phyloP scores from a whole-genome alignment of 2,888 invertebrate species.

The Andrena dorsata region DNA sequence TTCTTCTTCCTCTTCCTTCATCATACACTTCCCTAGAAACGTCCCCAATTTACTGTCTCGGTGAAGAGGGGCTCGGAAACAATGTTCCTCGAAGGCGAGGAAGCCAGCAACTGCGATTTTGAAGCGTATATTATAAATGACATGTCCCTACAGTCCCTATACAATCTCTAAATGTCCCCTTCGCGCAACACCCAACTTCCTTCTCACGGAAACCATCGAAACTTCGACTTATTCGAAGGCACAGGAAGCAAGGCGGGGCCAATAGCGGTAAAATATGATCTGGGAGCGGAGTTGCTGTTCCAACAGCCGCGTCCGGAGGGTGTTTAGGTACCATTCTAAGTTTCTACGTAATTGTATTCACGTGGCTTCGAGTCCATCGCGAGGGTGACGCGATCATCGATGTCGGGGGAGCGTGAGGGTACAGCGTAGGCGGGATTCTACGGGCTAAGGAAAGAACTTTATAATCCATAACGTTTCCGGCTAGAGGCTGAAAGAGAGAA shows the following conservation, averaged over 20 bases:
- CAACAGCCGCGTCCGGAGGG: conserved; percentile 51
- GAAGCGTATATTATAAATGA: neutral
- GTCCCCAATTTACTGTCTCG: neutral
- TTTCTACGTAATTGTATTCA: conserved; percentile 75
- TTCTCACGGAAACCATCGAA: conserved; percentile 34
- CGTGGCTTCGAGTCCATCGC: conserved; percentile 55
- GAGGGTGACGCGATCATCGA: conserved; percentile 54
- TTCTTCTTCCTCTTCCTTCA: neutral
- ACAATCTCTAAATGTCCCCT: neutral
- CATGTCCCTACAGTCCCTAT: neutral
- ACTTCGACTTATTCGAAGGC: conserved; percentile 20
- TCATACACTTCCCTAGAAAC: neutral
- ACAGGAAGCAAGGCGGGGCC: conserved; percentile 48
- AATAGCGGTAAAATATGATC: conserved; percentile 71
- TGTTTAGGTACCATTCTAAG: conserved; percentile 50
- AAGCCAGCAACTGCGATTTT: too few relatives aligned
- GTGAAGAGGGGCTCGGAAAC: neutral
- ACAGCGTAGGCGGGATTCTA: conserved; percentile 44
- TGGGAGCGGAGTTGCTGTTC: conserved; percentile 46
- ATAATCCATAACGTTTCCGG: conserved; percentile 80
- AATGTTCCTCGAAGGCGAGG: too few relatives aligned
- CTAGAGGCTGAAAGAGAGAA: conserved; percentile 40
- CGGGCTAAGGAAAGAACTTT: conserved; percentile 69
- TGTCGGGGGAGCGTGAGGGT: conserved; percentile 48
- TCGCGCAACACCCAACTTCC: conserved; percentile 11